Percentiles rank a stretch among this genome's conserved stretches.
Conservation (phyloP, 2,888 invertebrate genomes). For the Cryptus armator region DNA sequence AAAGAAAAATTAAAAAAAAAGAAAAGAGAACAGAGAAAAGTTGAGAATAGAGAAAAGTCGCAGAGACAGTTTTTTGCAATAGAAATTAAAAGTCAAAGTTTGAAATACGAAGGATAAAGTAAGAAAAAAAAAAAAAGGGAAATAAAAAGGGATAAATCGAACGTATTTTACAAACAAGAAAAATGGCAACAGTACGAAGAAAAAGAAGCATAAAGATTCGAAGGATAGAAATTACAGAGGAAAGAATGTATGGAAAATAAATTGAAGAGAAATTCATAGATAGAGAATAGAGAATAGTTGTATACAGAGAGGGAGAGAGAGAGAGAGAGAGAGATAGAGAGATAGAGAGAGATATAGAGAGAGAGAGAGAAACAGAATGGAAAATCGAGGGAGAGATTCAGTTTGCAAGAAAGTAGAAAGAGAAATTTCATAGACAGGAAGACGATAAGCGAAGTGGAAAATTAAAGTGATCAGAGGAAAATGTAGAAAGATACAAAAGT, state of each 20-base stretch:
- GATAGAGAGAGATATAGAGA: not conserved
- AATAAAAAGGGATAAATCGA: conserved; percentile 54
- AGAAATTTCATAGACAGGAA: conserved; percentile 16
- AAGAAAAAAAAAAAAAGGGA: conserved; percentile 21
- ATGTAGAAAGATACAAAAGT: conserved; percentile 20
- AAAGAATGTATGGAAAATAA: not conserved
- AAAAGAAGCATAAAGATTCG: not conserved
- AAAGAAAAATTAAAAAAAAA: conserved; percentile 37
- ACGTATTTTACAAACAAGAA: conserved; percentile 51
- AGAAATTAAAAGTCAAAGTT: conserved; percentile 10
- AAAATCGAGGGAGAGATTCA: not conserved
- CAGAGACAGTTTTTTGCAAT: conserved; percentile 25
- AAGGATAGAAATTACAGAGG: not conserved
- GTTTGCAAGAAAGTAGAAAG: not conserved
- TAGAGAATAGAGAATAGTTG: conserved; percentile 1
- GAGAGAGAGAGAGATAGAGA: not conserved
- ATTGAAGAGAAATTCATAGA: conserved; percentile 20
- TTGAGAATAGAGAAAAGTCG: conserved; percentile 26
- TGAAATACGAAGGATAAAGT: conserved; percentile 13
- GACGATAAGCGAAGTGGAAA: conserved; percentile 33
- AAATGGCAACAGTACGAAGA: conserved; percentile 18
- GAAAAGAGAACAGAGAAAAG: conserved; percentile 52
- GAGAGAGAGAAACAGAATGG: not conserved
- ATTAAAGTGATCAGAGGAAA: not conserved
- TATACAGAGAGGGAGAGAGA: too few relatives aligned